Evolutionary conservation across 2,113 vertebrate species (phyloP).

Genomic region (Ginglymostoma cirratum): DNA sequence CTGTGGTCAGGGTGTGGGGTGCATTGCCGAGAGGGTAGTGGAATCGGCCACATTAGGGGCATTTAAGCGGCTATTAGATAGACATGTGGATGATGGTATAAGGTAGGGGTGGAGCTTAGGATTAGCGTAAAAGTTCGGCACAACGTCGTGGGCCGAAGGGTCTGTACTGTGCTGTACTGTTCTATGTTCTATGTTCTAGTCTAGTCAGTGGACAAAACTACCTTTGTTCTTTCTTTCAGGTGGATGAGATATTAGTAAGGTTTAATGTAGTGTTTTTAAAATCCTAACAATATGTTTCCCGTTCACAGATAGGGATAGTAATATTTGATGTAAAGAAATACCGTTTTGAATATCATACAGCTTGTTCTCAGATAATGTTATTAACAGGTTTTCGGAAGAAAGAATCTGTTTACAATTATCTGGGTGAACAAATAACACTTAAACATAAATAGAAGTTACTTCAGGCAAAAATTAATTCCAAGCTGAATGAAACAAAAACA

Average conservation of each 20-base stretch:
- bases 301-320: background rate
- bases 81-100: no score
- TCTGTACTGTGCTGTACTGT: no score
- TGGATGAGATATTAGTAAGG: background rate
- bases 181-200: background rate
- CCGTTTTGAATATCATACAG: background rate
- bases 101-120: no score
- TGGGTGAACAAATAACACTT: background rate
- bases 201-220: background rate
- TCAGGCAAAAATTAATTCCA: background rate
- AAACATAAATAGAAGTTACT: background rate
- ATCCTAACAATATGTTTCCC: background rate
- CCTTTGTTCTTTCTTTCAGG: background rate
- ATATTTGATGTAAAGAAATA: background rate
- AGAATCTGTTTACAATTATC: background rate
- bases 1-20: no score
- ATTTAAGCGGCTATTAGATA: no score
- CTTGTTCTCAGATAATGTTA: background rate
- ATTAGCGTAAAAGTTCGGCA: no score
- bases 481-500: no score
- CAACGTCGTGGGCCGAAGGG: no score
- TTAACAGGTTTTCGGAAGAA: background rate
- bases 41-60: no score
- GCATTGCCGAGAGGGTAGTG: no score
- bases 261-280: background rate